Percentiles rank a stretch among this genome's conserved stretches.
These are phyloP conservation scores for Nomia melanderi DNA, from an alignment of 1,140 invertebrate genomes.

Conservation along the genomic window DNA sequence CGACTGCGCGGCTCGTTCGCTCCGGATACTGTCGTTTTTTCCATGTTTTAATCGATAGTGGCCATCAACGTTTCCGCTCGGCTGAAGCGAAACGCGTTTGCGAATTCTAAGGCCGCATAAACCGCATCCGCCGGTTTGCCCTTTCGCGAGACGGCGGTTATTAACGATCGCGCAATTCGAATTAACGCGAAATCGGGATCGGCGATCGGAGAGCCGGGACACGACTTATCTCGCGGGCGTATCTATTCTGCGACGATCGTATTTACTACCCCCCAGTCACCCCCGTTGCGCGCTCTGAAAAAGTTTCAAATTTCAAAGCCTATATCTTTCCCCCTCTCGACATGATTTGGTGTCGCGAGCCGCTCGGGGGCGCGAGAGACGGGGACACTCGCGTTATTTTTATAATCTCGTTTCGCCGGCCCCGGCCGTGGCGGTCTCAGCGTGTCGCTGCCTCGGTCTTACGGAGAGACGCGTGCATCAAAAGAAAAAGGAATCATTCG, in stretches of 20 bases:
- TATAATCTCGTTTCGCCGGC: conserved; percentile 57
- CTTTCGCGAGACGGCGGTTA: background rate
- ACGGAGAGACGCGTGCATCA: conserved; percentile 50
- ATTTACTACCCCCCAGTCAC: background rate
- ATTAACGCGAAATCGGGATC: background rate
- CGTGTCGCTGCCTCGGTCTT: conserved; percentile 47
- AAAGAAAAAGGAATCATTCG: conserved; percentile 49
- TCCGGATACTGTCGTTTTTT: background rate
- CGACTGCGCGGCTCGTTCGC: conserved; percentile 7
- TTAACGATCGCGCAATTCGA: background rate
- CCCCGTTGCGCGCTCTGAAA: conserved; percentile 20
- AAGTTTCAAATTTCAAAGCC: conserved; percentile 45
- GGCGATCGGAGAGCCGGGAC: background rate
- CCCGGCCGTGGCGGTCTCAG: conserved; percentile 29
- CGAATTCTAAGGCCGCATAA: background rate
- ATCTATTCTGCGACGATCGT: background rate
- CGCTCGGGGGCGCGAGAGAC: conserved; percentile 25
- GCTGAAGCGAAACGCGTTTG: background rate
- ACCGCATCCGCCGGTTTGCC: background rate
- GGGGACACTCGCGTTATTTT: conserved; percentile 58
- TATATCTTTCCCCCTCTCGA: conserved; percentile 43
- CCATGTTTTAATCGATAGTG: background rate
- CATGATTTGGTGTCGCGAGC: conserved; percentile 49
- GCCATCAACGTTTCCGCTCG: conserved; percentile 2
- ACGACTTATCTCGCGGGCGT: background rate